Base-by-base conservation (phyloP, 2,888 invertebrate species). In the Papilio protenor region DNA sequence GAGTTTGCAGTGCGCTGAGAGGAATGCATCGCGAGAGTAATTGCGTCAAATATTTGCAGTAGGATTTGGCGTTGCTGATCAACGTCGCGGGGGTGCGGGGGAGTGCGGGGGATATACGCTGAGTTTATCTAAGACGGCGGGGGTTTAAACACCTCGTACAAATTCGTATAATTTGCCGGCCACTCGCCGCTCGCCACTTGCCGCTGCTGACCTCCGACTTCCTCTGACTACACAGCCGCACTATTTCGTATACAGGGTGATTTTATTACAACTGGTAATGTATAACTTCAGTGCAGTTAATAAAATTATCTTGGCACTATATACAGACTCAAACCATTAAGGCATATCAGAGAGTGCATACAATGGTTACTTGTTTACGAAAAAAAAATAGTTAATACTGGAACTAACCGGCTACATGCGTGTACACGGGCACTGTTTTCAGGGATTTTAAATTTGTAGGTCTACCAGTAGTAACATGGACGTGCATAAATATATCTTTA, bases 101-200 rank as follows among this genome's bases (percentile, higher is more conserved):
- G 55, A 0, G 66, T 45, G 16, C 27, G 64, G 49, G 69, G 69
- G 66, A n/a, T 40, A 10, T 59, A 57, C 69, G 86, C 85, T 85
- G 85, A 89, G 91, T 90, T 90, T 90, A 90, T 89, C 89, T 92
- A 92, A 91, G 90, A 90, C 87, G 87, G 84, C 85, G 83, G 83
- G 85, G 86, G 87, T 87, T 90, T 89, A 88, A 89, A 89, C 91
- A 92, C 91, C 90, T 91, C 89, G 86, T 87, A 85, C 85, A 84
- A 84, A 85, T 85, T 84, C 77, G 59, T 66, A 59, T 71, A 77
- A 77, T 82, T 81, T 80, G 81, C 80, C 81, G 69, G 80, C 81
- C 81, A 85, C 84, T 80, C 84, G 80, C 84, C 83, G 14, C 47
- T 47, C 47, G 80, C 80, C 80, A 77, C 81, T 81, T 81, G 83